Evolutionary conservation across 2,797 vertebrate genomes (phyloP).

Genomic region (Psittacula derbiana): DNA sequence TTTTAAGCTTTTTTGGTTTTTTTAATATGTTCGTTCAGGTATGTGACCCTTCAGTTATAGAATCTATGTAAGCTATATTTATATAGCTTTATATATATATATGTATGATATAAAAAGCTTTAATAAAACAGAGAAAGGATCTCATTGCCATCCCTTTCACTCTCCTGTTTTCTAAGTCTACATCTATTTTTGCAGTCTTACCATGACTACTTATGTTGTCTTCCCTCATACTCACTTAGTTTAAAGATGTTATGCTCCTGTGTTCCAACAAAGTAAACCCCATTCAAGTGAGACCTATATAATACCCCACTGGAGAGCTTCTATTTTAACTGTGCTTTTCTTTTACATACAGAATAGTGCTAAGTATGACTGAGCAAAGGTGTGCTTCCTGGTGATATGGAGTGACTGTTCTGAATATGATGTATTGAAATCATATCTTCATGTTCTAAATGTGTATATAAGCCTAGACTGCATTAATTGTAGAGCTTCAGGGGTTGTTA

Average conservation of each 20-base stretch:
- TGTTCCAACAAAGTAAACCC: background rate
- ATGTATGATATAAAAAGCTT: background rate
- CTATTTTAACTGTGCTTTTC: background rate
- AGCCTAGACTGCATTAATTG: background rate
- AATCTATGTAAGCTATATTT: background rate
- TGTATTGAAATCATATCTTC: background rate
- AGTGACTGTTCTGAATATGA: background rate
- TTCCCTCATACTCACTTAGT: background rate
- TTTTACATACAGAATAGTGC: background rate
- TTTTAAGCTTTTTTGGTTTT: background rate
- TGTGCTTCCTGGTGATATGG: background rate
- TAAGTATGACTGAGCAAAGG: background rate
- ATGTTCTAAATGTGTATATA: background rate
- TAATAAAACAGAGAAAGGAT: background rate
- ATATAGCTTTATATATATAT: background rate
- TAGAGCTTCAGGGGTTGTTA: background rate
- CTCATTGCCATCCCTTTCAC: background rate
- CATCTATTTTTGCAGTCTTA: accelerated
- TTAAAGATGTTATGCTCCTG: background rate
- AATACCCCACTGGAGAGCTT: background rate
- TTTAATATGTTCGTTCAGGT: background rate
- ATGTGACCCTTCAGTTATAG: background rate
- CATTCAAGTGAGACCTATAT: background rate
- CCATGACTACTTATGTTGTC: background rate
- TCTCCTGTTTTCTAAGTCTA: background rate